Evolutionary conservation across 2,113 vertebrate species (phyloP).

Genomic region (Leptocoma aspasia): DNA sequence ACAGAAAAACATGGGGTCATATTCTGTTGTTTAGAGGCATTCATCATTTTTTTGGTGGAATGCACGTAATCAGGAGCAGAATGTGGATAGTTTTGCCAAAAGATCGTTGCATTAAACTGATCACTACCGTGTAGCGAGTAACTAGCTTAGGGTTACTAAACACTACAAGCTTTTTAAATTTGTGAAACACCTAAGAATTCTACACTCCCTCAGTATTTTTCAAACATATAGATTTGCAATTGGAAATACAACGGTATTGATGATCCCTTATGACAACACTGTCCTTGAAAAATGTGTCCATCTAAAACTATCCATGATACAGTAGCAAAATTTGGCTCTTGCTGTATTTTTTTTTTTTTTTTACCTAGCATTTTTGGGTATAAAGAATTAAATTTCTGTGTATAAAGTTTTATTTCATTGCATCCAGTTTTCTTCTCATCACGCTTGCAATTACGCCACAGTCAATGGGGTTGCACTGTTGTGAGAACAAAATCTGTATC

Average conservation of each 20-base stretch:
- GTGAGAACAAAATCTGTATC: constrained; percentile 11
- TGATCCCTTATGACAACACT: neutral
- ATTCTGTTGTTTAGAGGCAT: neutral
- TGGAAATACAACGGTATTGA: neutral
- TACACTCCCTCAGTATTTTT: neutral
- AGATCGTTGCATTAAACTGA: neutral
- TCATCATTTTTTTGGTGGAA: neutral
- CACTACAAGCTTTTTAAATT: neutral
- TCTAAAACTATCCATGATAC: neutral
- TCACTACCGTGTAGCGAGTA: neutral
- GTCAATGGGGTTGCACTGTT: neutral
- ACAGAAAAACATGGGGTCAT: neutral
- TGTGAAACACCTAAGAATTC: neutral
- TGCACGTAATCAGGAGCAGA: neutral
- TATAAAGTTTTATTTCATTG: neutral
- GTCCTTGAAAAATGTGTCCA: neutral
- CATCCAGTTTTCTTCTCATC: neutral
- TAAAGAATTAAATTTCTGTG: neutral
- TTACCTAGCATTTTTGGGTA: neutral
- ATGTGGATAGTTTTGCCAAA: neutral
- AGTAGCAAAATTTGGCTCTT: neutral
- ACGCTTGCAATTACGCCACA: neutral
- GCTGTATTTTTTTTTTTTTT: neutral
- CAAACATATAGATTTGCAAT: neutral
- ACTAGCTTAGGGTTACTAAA: neutral